Conservation (phyloP, 2,888 invertebrate genomes). For the Lepidocyrtinus sp. region DNA sequence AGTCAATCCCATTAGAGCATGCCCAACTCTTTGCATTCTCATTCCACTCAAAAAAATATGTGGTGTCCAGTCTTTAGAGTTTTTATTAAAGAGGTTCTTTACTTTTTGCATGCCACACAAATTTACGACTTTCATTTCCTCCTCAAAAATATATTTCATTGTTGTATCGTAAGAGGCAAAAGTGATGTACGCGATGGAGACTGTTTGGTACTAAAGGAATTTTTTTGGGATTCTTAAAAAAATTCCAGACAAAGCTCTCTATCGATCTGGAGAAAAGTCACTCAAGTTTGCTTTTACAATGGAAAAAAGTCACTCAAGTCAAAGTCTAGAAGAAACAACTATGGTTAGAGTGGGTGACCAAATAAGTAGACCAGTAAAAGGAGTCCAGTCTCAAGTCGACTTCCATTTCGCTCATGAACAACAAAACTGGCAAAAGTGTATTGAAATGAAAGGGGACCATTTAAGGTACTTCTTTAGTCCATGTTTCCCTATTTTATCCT, state of each 20-base stretch:
- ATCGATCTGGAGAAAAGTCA: background rate
- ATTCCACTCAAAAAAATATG: background rate
- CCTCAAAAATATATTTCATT: background rate
- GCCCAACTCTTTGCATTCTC: background rate
- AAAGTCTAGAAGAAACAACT: background rate
- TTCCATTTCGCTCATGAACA: background rate
- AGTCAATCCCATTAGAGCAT: background rate
- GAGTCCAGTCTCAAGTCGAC: background rate
- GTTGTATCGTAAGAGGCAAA: background rate
- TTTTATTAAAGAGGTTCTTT: background rate
- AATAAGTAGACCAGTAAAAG: background rate
- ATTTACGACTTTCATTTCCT: background rate
- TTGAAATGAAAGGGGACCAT: background rate
- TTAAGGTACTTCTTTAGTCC: background rate
- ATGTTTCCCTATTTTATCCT: background rate
- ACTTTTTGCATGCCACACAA: background rate
- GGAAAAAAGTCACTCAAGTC: background rate
- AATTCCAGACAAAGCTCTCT: too few species aligned
- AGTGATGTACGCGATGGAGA: background rate
- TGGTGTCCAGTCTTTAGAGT: background rate
- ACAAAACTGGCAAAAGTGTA: background rate
- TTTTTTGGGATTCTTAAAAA: background rate
- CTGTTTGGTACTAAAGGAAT: background rate
- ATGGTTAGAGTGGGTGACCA: background rate
- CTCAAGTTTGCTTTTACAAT: background rate